Conservation (phyloP, 2,888 invertebrate species). For the Leucophora obtusa region DNA sequence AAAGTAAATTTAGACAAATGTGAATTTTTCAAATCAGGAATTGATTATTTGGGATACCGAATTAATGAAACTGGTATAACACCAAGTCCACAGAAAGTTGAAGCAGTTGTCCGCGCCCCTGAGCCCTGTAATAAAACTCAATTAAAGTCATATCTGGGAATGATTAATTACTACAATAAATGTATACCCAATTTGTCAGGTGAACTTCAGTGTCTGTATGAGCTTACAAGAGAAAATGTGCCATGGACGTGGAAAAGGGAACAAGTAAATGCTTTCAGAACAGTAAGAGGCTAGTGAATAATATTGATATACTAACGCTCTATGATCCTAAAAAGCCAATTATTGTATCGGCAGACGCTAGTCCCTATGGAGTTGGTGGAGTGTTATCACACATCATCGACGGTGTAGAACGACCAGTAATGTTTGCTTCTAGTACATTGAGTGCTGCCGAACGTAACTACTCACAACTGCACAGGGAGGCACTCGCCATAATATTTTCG, state of each 20-base stretch:
- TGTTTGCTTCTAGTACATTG: too few relatives aligned
- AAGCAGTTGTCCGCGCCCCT: too few relatives aligned
- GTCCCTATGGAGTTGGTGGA: too few relatives aligned
- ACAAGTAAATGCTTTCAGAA: constrained; percentile 41
- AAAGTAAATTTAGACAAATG: too few relatives aligned
- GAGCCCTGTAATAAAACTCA: too few relatives aligned
- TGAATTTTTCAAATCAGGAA: too few relatives aligned
- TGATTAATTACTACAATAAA: constrained; percentile 58
- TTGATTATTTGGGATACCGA: too few relatives aligned
- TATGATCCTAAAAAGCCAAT: too few relatives aligned
- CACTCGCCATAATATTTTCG: too few relatives aligned
- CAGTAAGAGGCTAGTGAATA: constrained; percentile 46
- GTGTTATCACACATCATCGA: constrained; percentile 42
- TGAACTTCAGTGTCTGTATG: constrained; percentile 51
- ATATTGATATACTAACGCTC: constrained; percentile 45
- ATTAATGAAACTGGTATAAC: too few relatives aligned
- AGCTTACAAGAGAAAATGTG: constrained; percentile 39
- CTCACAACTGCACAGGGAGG: constrained; percentile 37
- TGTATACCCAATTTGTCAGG: constrained; percentile 56
- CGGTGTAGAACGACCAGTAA: constrained; percentile 37
- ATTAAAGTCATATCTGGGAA: constrained; percentile 16
- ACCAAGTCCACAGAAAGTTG: too few relatives aligned
- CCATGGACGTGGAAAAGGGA: constrained; percentile 39
- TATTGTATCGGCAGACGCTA: too few relatives aligned
- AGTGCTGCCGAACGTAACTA: constrained; percentile 39